Conservation (phyloP, 1,140 invertebrate species). For the Penaeus chinensis region DNA sequence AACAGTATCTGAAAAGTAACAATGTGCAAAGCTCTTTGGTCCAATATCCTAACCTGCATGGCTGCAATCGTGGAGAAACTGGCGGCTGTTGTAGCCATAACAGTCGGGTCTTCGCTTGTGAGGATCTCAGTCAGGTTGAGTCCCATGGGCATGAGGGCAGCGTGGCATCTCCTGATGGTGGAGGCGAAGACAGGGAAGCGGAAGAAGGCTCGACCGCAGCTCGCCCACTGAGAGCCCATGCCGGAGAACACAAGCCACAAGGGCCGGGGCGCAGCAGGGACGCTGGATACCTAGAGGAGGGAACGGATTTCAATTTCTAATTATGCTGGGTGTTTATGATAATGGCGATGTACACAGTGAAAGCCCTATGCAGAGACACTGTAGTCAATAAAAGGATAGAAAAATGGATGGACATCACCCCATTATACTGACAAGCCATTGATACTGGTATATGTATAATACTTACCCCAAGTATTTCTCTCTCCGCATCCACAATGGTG, state of each 20-base stretch:
- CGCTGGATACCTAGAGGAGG: constrained; percentile 35
- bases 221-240: constrained; percentile 96
- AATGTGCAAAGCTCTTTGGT: too few species aligned
- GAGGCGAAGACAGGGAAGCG: constrained; percentile 81
- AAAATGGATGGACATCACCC: too few species aligned
- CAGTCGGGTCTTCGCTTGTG: constrained; percentile 78
- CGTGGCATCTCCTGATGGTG: constrained; percentile 75
- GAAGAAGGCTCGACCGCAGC: constrained; percentile 90
- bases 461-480: constrained; percentile 67
- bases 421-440: constrained; percentile 49
- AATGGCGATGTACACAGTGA: neutral
- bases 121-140: constrained; percentile 87
- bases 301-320: neutral
- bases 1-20: too few species aligned
- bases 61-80: constrained; percentile 94
- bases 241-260: constrained; percentile 96
- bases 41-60: constrained; percentile 78
- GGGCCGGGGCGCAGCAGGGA: constrained; percentile 76
- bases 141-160: constrained; percentile 67
- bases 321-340: neutral
- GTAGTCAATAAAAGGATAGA: neutral
- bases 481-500: constrained; percentile 75
- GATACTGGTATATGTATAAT: neutral
- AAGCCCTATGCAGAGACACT: neutral
- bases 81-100: constrained; percentile 85